A percentile compares a stretch with the other conserved stretches of the same genome.
Evolutionary conservation across 2,113 vertebrate species (phyloP).

Genomic region (Lepus americanus): DNA sequence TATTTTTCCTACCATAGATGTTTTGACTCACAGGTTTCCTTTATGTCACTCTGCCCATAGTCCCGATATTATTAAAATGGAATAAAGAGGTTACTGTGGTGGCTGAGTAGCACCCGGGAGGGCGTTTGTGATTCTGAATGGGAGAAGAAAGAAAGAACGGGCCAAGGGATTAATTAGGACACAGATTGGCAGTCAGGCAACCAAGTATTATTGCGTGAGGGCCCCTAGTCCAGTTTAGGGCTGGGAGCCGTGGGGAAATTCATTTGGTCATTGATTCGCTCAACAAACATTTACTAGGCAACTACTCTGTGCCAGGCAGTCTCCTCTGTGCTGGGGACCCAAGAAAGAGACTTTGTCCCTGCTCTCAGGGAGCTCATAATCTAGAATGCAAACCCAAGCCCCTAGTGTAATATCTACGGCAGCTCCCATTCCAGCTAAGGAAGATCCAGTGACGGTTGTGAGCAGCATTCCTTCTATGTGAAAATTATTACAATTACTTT

Average conservation of each 20-base stretch:
- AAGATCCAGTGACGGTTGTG: not conserved
- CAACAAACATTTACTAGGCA: not conserved
- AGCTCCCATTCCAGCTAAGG: too few species aligned
- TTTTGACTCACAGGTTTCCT: constrained; percentile 80
- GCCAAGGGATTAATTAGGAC: constrained; percentile 15
- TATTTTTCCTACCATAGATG: constrained; percentile 83
- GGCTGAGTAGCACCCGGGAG: not conserved
- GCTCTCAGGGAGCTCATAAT: not conserved
- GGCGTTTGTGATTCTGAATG: constrained; percentile 25
- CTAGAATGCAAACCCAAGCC: not conserved
- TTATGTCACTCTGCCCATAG: constrained; percentile 81
- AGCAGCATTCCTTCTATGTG: not conserved
- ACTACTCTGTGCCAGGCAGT: not conserved
- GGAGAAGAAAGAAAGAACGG: constrained; percentile 59
- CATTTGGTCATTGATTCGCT: not conserved
- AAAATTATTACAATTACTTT: too few species aligned
- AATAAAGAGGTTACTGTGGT: constrained; percentile 80
- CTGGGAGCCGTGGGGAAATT: not conserved
- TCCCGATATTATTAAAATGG: constrained; percentile 74
- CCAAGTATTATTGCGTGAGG: not conserved
- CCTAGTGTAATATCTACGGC: accelerated
- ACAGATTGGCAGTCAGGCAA: not conserved
- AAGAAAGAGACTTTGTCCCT: not conserved
- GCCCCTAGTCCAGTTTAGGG: not conserved
- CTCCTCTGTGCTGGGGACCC: not conserved